Percentiles rank a stretch among this genome's conserved stretches.
Evolutionary conservation across 2,797 vertebrate genomes (phyloP).

Genomic region (Poecile montanus): DNA sequence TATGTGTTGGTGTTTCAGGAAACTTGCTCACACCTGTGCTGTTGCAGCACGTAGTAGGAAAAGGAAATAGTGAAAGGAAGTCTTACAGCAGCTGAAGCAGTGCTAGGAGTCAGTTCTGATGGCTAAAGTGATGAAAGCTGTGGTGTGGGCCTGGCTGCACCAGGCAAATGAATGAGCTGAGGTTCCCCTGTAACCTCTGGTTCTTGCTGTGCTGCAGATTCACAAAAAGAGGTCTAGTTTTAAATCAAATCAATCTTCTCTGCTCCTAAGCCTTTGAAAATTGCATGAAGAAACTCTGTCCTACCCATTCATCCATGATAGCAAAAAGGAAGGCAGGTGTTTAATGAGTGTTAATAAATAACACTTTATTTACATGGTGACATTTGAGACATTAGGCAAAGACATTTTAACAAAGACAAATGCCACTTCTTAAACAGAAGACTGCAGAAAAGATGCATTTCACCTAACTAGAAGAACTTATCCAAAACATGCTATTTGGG

Average conservation of each 20-base stretch:
- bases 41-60: neutral
- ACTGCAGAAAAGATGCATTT: neutral
- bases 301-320: neutral
- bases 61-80: neutral
- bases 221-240: neutral
- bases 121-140: neutral
- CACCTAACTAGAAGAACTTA: neutral
- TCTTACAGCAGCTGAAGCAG: neutral
- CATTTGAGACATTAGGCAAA: neutral
- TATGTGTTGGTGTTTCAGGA: neutral
- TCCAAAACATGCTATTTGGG: neutral
- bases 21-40: neutral
- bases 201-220: neutral
- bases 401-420: neutral
- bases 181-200: neutral
- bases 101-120: neutral
- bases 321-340: neutral
- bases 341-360: slow-evolving; percentile 22
- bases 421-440: neutral
- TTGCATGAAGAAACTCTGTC: neutral
- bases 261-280: neutral
- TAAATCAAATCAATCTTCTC: neutral
- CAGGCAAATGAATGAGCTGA: neutral
- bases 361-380: slow-evolving; percentile 32
- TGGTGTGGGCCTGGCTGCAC: neutral